Conservation (phyloP, 92 coral and sea anemone genomes). For the Pocillopora meandrina region DNA sequence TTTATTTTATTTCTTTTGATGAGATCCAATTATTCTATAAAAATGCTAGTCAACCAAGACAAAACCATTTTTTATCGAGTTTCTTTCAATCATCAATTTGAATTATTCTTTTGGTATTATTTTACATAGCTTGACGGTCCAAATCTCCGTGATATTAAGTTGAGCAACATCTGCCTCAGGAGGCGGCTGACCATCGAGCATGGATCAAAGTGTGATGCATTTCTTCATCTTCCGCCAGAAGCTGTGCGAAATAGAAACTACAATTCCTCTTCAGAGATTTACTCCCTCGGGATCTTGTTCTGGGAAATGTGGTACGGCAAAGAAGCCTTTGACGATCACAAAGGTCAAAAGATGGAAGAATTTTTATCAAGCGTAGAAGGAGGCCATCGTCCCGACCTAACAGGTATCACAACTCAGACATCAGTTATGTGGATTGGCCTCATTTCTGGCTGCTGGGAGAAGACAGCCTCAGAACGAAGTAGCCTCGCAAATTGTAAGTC, state of each 20-base stretch:
- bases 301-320: conserved; percentile 33
- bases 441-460: neutral
- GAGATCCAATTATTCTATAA: too few species aligned
- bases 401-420: neutral
- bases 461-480: neutral
- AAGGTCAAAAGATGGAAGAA: conserved; percentile 6
- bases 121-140: neutral
- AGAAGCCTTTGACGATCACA: conserved; percentile 6
- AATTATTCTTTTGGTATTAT: too few species aligned
- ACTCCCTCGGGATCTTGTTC: conserved; percentile 1
- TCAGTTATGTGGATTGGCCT: neutral
- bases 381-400: neutral
- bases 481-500: neutral
- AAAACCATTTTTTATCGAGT: neutral
- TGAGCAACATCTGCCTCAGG: conserved; percentile 17
- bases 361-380: neutral
- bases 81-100: neutral
- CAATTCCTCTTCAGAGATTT: conserved; percentile 21
- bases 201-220: conserved; percentile 16
- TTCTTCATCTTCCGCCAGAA: conserved; percentile 24
- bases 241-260: conserved; percentile 20
- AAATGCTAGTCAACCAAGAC: too few species aligned
- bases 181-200: conserved; percentile 5
- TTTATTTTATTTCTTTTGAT: too few species aligned
- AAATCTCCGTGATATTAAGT: neutral